These are phyloP conservation scores for Athalia circularis DNA, from an alignment of 2,888 invertebrate genomes.

Conservation along the genomic window DNA sequence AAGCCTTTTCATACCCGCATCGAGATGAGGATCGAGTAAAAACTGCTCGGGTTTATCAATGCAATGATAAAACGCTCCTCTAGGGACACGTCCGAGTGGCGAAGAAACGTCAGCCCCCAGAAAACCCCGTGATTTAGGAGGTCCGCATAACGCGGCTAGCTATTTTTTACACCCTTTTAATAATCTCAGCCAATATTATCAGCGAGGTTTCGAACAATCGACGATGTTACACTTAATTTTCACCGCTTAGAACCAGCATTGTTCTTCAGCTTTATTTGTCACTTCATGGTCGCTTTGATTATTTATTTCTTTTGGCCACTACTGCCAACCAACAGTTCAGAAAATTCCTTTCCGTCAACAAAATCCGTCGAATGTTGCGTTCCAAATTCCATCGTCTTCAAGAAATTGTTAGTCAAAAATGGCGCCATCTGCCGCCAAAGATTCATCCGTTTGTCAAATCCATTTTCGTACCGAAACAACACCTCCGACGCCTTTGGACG, in stretches of 20 bases:
- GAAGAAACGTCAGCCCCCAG: conserved; percentile 20
- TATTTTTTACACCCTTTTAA: background rate
- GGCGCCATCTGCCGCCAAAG: too few species aligned
- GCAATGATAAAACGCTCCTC: conserved; percentile 13
- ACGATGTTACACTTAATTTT: conserved; percentile 23
- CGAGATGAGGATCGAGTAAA: background rate
- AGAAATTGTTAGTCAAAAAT: too few species aligned
- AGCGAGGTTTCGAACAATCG: background rate
- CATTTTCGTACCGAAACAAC: too few species aligned
- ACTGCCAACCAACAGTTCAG: conserved; percentile 66
- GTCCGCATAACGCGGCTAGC: background rate
- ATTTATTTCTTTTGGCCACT: conserved; percentile 73
- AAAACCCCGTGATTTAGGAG: background rate
- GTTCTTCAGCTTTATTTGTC: conserved; percentile 72
- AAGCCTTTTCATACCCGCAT: background rate
- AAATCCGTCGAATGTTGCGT: too few species aligned
- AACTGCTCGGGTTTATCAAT: background rate
- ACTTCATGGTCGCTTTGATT: conserved; percentile 74
- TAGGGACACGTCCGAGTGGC: background rate
- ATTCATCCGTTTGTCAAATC: too few species aligned
- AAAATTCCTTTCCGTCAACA: background rate
- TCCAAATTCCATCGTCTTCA: too few species aligned
- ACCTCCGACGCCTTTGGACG: too few species aligned
- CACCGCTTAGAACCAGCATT: conserved; percentile 59
- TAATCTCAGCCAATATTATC: background rate